phyloP scores from a whole-genome alignment of 2,113 vertebrate species.

The Promerops cafer region DNA sequence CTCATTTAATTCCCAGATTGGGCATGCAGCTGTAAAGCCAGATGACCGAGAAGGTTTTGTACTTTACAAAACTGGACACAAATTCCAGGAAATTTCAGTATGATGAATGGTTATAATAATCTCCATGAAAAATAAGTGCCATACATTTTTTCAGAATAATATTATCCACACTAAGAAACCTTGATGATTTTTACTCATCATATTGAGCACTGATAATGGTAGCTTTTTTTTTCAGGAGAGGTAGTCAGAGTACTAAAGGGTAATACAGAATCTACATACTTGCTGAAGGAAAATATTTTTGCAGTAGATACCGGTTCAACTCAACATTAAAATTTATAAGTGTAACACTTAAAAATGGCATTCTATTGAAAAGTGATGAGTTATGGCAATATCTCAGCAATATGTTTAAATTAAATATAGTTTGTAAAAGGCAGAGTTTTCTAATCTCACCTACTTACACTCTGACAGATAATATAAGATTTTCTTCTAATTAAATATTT shows the following conservation, averaged over 20 bases:
- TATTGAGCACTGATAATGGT: neutral
- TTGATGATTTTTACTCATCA: neutral
- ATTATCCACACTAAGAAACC: neutral
- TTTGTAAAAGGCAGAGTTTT: neutral
- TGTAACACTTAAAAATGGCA: neutral
- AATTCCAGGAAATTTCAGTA: neutral
- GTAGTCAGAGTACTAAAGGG: neutral
- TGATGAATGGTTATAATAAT: neutral
- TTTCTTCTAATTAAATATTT: neutral
- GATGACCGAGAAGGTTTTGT: neutral
- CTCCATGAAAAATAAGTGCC: neutral
- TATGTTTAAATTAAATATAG: neutral
- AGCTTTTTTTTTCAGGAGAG: neutral
- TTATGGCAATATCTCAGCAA: neutral
- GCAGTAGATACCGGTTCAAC: neutral
- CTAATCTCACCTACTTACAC: neutral
- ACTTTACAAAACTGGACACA: neutral
- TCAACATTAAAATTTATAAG: neutral
- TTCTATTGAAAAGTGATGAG: neutral
- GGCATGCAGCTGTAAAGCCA: neutral
- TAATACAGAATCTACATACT: neutral
- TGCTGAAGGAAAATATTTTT: neutral
- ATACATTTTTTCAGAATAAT: neutral
- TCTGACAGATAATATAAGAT: neutral
- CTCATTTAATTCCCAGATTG: neutral